phyloP scores from a whole-genome alignment of 30 jellyfish, hydroid and myxozoan species.

The Aurelia aurita region DNA sequence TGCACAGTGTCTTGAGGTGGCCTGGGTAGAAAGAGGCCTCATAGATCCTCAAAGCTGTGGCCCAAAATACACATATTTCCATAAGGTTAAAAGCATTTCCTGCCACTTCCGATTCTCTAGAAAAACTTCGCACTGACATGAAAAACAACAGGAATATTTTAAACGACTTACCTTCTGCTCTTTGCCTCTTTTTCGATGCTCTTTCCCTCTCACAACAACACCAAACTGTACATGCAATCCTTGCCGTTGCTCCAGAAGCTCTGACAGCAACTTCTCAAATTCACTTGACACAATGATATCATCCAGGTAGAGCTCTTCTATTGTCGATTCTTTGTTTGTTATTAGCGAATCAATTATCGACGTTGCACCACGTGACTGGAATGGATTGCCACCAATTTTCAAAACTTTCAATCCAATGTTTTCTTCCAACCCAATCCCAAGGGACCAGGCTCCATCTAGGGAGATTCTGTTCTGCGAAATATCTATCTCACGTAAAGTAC shows the following conservation, averaged over 20 bases:
- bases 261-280: conserved; percentile 38
- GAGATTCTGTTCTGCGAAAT: conserved; percentile 61
- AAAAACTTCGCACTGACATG: no score
- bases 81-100: no score
- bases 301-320: conserved; percentile 65
- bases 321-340: conserved; percentile 23
- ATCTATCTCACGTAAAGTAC: conserved; percentile 45
- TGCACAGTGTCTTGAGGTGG: no score
- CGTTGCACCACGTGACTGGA: conserved; percentile 73
- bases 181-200: conserved; percentile 60
- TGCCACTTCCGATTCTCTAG: no score
- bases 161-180: conserved; percentile 56
- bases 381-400: conserved; percentile 70
- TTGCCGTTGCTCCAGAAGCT: conserved; percentile 35
- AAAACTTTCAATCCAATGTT: conserved; percentile 46
- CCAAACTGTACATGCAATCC: conserved; percentile 69
- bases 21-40: no score
- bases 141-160: neutral
- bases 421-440: conserved; percentile 70
- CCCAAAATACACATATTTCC: no score
- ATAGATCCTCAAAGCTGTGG: no score
- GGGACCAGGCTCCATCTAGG: conserved; percentile 54
- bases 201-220: conserved; percentile 41
- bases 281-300: conserved; percentile 52
- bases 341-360: conserved; percentile 57